A percentile compares a stretch with the other conserved stretches of the same genome.
phyloP scores from a whole-genome alignment of 2,888 invertebrate genomes.

The Pollenia labialis region DNA sequence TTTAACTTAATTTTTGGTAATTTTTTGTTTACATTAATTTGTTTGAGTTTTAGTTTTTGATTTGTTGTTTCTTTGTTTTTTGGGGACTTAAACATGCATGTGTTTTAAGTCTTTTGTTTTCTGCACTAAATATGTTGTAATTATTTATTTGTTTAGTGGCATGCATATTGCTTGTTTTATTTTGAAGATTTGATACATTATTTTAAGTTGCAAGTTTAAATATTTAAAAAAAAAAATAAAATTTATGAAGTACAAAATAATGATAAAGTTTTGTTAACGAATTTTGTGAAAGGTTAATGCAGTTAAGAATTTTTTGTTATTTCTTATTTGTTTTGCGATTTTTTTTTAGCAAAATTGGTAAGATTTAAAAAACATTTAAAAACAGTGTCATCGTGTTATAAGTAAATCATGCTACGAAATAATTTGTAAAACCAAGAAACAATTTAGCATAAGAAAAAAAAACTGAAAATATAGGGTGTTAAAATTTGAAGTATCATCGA shows the following conservation, averaged over 20 bases:
- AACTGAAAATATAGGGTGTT: too few species aligned
- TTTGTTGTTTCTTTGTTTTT: slow-evolving; percentile 3
- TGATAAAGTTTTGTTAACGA: too few species aligned
- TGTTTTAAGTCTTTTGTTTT: slow-evolving; percentile 48
- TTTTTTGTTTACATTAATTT: slow-evolving; percentile 30
- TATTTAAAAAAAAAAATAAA: too few species aligned
- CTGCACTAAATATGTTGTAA: slow-evolving; percentile 12
- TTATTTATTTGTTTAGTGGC: slow-evolving; percentile 30
- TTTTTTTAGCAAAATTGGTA: too few species aligned
- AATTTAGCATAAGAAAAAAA: too few species aligned
- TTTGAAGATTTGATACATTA: background rate
- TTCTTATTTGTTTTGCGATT: background rate
- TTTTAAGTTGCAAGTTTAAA: background rate
- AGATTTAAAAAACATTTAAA: too few species aligned
- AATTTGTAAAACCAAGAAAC: too few species aligned
- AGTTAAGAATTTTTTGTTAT: background rate
- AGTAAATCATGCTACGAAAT: too few species aligned
- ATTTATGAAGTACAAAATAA: too few species aligned
- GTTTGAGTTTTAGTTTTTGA: slow-evolving; percentile 9
- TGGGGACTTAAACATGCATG: background rate
- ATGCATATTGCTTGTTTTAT: background rate
- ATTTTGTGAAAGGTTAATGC: slow-evolving; percentile 13
- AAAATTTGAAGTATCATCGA: too few species aligned
- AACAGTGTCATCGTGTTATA: too few species aligned
- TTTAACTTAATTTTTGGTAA: slow-evolving; percentile 41